These are phyloP conservation scores for Galeopsomyia nigrocyanea DNA, from an alignment of 2,888 invertebrate species.

Conservation along the genomic window DNA sequence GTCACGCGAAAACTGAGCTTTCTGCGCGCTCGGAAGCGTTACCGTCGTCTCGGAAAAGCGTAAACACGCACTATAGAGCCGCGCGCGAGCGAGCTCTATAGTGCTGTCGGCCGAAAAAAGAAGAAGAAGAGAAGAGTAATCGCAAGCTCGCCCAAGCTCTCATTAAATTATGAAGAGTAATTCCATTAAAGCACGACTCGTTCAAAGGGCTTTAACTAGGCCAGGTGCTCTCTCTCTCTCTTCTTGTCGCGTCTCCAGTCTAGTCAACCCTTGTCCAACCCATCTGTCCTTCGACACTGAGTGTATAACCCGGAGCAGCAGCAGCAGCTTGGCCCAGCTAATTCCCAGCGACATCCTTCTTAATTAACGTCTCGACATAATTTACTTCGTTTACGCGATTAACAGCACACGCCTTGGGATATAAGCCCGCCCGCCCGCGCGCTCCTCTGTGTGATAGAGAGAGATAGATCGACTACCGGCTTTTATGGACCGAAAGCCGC, in stretches of 20 bases:
- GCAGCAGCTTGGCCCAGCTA: conserved; percentile 40
- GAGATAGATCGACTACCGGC: conserved; percentile 39
- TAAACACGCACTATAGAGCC: background rate
- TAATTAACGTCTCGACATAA: conserved; percentile 56
- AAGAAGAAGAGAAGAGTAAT: conserved; percentile 31
- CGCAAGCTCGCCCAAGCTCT: conserved; percentile 15
- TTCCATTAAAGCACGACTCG: conserved; percentile 29
- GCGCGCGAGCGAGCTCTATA: background rate
- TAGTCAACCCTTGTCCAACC: conserved; percentile 43
- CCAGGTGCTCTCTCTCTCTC: conserved; percentile 19
- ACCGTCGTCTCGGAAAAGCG: background rate
- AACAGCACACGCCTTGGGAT: conserved; percentile 46
- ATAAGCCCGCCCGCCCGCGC: background rate
- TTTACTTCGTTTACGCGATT: conserved; percentile 53
- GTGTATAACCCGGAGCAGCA: conserved; percentile 9
- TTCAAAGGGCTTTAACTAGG: conserved; percentile 39
- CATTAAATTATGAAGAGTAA: conserved; percentile 40
- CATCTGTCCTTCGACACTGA: conserved; percentile 38
- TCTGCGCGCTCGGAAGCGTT: no score
- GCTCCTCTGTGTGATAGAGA: conserved; percentile 34
- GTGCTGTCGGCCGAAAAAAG: background rate
- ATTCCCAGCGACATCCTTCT: conserved; percentile 56
- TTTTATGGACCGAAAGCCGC: background rate
- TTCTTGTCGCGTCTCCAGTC: conserved; percentile 2
- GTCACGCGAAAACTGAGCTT: no score